Conservation (phyloP, 2,888 invertebrate species). For the Julus scandinavius region DNA sequence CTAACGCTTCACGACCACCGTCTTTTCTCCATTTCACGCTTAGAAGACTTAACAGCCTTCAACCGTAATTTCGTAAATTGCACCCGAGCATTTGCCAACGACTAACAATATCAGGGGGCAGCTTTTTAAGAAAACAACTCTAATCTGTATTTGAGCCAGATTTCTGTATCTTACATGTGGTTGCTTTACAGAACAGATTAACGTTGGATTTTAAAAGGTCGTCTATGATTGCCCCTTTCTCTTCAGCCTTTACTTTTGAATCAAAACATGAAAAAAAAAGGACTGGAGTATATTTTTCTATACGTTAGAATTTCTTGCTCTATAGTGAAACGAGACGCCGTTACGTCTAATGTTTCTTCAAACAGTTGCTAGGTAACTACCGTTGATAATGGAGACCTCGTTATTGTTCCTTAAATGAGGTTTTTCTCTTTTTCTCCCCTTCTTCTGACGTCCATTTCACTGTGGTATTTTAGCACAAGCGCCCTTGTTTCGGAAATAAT, state of each 20-base stretch:
- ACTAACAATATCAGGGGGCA: not conserved
- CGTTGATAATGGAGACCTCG: constrained; percentile 38
- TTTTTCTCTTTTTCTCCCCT: not conserved
- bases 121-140: no score
- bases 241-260: not conserved
- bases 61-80: no score
- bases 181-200: not conserved
- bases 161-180: not conserved
- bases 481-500: constrained; percentile 19
- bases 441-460: not conserved
- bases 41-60: no score
- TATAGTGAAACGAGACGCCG: constrained; percentile 38
- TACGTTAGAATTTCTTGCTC: not conserved
- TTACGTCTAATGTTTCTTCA: not conserved
- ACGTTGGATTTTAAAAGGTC: not conserved
- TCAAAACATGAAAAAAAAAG: not conserved
- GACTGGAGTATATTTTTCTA: not conserved
- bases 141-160: not conserved
- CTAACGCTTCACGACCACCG: no score
- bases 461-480: constrained; percentile 4
- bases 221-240: not conserved
- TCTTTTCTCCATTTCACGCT: no score
- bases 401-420: constrained; percentile 30
- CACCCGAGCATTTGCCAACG: no score
- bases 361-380: constrained; percentile 17